Base-by-base conservation (phyloP, 1,140 invertebrate genomes). In the Sminthurides bifidus region DNA sequence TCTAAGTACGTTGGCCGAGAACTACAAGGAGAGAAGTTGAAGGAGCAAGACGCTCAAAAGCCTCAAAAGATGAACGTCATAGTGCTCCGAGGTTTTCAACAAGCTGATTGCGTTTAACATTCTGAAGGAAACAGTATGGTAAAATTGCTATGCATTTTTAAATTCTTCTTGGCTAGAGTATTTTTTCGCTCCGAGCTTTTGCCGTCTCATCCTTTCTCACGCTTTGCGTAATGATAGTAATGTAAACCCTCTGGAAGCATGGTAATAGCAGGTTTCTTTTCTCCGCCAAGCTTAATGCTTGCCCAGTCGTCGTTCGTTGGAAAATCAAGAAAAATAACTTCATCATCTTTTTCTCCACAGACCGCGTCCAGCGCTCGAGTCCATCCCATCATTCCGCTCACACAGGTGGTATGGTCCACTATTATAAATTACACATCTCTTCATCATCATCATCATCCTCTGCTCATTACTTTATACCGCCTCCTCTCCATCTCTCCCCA, bases 151-250 rank as follows among this genome's bases (percentile, higher is more conserved):
- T n/a, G n/a, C n/a, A 50, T 35, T 50, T 43, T 35, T 26, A 30
- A 35, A 48, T 3, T 50, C 48, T 35, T 50, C 48, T 23, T 50
- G 30, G 37, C 33, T 50, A 50, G 33, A 30, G 48, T 33, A 41
- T 41, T 41, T 41, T 8, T 41, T 17, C 38, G 23, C 23, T 15
- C 23, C 23, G n/a, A 12, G 29, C 46, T 49, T 33, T 5, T 23
- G 23, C 50, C 50, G n/a, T n/a, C 56, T 50, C 53, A 52, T 52
- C 53, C 35, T 60, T 60, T 60, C 58, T 60, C 58, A 60, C 58
- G 58, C 58, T 60, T 53, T 49, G 49, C 48, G 21, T 56, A 60
- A 56, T 60, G 54, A 52, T 60, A 56, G 48, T 54, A 59, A 52
- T 60, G n/a, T n/a, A 56, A 40, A 56, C 43, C 41, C 52, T 48